Evolutionary conservation across 2,113 vertebrate species (phyloP).

Genomic region (Callaeas wilsoni): DNA sequence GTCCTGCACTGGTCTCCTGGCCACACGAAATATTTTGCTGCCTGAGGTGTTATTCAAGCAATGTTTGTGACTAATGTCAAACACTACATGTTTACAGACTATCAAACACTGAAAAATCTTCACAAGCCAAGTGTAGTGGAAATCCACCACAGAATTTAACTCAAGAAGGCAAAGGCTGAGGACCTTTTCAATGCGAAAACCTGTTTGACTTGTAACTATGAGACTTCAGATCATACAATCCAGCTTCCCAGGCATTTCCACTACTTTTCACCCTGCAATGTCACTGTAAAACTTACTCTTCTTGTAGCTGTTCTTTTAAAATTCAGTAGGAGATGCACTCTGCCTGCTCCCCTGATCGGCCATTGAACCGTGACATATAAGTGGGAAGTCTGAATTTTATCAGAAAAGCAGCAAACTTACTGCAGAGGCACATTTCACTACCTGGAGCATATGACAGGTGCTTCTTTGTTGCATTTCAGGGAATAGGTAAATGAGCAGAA

Average conservation of each 20-base stretch:
- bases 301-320: not conserved
- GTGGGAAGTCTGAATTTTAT: not conserved
- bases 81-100: not conserved
- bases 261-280: not conserved
- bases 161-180: not conserved
- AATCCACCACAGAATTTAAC: not conserved
- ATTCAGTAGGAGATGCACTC: not conserved
- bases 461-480: not conserved
- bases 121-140: not conserved
- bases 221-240: not conserved
- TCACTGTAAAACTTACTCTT: not conserved
- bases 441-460: fast-evolving
- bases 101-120: not conserved
- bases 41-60: not conserved
- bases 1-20: not conserved
- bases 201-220: not conserved
- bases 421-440: not conserved
- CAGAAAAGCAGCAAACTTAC: fast-evolving
- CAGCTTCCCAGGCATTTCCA: not conserved
- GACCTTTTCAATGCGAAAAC: not conserved
- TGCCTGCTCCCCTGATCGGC: not conserved
- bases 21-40: not conserved
- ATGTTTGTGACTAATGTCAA: not conserved
- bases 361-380: not conserved
- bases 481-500: not conserved